Evolutionary conservation across 2,888 invertebrate species (phyloP).

Genomic region (Hirtodrosophila cameraria): DNA sequence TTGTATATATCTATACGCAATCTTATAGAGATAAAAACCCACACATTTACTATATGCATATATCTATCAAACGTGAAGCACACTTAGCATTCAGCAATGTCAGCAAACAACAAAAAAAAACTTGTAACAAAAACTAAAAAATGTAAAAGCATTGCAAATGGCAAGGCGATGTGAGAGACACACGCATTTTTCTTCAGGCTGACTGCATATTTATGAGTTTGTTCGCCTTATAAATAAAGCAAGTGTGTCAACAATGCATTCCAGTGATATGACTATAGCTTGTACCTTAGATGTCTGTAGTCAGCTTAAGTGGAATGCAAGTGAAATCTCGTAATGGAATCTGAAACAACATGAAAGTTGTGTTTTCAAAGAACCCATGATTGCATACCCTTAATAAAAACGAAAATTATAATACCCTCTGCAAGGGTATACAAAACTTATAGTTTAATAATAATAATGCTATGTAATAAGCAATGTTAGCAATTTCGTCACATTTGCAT

Average conservation of each 20-base stretch:
- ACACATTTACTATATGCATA: not conserved
- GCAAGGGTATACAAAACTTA: too few relatives aligned
- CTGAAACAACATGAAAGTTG: slow-evolving; percentile 18
- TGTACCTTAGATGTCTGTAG: slow-evolving; percentile 25
- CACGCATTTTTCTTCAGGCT: slow-evolving; percentile 48
- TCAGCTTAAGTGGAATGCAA: slow-evolving; percentile 47
- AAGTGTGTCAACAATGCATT: slow-evolving; percentile 76
- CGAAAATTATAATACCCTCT: too few relatives aligned
- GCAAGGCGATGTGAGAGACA: slow-evolving; percentile 30
- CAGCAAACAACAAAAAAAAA: slow-evolving; percentile 45
- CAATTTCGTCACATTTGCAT: too few relatives aligned
- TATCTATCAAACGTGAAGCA: slow-evolving; percentile 16
- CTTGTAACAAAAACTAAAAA: slow-evolving; percentile 10
- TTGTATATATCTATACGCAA: not conserved
- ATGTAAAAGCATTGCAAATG: slow-evolving; percentile 29
- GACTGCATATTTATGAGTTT: slow-evolving; percentile 69
- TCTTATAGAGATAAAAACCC: not conserved
- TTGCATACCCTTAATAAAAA: slow-evolving; percentile 22
- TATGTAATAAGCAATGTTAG: too few relatives aligned
- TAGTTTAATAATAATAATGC: too few relatives aligned
- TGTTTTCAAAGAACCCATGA: not conserved
- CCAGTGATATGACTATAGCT: slow-evolving; percentile 31
- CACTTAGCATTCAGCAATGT: slow-evolving; percentile 57
- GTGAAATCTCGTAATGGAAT: slow-evolving; percentile 36
- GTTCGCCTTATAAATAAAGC: slow-evolving; percentile 67